Conservation (phyloP, 2,797 vertebrate genomes). For the Rallus crepitans region DNA sequence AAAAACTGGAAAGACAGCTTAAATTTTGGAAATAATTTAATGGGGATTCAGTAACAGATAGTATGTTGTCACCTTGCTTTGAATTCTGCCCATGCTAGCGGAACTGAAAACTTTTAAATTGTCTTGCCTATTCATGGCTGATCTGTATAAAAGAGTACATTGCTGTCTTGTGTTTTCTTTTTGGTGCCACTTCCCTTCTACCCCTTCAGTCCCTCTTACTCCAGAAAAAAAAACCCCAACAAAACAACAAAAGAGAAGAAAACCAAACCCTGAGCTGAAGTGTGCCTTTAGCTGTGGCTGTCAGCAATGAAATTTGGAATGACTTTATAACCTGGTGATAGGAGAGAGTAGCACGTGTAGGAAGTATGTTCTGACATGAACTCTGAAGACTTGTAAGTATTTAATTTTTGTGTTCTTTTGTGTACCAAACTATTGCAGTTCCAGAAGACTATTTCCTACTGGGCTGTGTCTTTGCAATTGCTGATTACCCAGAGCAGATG, state of each 20-base stretch:
- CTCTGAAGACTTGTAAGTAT: not conserved
- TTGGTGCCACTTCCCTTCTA: not conserved
- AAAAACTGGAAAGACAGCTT: not conserved
- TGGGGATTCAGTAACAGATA: not conserved
- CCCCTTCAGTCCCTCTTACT: not conserved
- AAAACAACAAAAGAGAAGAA: not conserved
- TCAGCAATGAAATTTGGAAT: not conserved
- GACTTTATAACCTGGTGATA: not conserved
- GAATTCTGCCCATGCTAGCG: not conserved
- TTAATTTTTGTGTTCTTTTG: slow-evolving; percentile 5
- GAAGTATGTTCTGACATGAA: not conserved
- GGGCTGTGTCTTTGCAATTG: slow-evolving; percentile 94
- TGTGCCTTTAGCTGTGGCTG: not conserved
- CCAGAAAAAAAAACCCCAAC: not conserved
- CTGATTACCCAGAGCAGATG: slow-evolving; percentile 98
- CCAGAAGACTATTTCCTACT: slow-evolving; percentile 92
- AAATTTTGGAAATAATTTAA: not conserved
- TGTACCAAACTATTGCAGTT: slow-evolving; percentile 79
- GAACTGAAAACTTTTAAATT: not conserved
- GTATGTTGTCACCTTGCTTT: not conserved
- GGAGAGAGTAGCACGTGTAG: not conserved
- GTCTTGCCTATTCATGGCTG: not conserved
- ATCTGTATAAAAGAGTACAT: not conserved
- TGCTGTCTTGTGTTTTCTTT: not conserved
- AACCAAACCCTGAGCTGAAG: not conserved